Evolutionary conservation across 2,113 vertebrate genomes (phyloP).

Genomic region (Poecile atricapillus): DNA sequence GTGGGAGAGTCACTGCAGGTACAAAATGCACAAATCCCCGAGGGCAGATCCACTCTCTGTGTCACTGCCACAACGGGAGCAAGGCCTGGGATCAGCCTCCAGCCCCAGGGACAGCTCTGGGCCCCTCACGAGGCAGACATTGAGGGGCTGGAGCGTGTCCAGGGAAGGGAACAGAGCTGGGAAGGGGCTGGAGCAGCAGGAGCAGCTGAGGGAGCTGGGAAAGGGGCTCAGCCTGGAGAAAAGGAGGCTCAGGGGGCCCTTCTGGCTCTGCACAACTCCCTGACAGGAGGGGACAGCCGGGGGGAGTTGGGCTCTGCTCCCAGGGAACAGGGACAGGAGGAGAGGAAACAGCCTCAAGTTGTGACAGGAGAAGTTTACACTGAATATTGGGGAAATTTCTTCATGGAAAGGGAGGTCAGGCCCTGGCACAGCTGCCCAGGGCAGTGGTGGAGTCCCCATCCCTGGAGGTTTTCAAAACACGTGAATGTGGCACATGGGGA

Average conservation of each 20-base stretch:
- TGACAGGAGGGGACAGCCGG: neutral
- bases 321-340: neutral
- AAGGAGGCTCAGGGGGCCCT: neutral
- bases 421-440: neutral
- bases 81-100: neutral
- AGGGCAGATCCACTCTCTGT: neutral
- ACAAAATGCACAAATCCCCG: neutral
- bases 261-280: neutral
- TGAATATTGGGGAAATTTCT: neutral
- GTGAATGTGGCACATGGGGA: neutral
- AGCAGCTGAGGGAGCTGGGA: neutral
- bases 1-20: neutral
- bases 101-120: accelerated
- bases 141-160: neutral
- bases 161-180: neutral
- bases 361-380: accelerated
- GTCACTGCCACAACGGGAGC: accelerated
- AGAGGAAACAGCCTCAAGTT: accelerated
- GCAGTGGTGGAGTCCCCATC: accelerated
- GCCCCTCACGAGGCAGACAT: accelerated
- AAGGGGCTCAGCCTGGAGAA: neutral
- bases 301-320: neutral
- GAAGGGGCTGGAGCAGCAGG: neutral
- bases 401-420: neutral
- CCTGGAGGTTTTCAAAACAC: accelerated